These are phyloP conservation scores for Mizuhopecten yessoensis DNA, from an alignment of 1,140 invertebrate genomes.

Conservation along the genomic window DNA sequence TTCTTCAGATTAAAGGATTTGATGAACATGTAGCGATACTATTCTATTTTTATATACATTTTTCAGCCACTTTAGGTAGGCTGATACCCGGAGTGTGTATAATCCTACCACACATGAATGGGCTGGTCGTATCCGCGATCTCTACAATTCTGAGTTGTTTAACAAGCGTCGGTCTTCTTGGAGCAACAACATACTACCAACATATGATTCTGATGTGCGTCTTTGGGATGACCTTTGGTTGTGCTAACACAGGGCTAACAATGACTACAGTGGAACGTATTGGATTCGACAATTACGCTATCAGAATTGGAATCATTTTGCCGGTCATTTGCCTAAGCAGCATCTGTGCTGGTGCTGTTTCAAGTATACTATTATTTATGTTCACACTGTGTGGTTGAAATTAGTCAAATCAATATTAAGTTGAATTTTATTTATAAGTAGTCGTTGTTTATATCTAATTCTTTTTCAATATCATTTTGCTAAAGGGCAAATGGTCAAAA, in stretches of 20 bases:
- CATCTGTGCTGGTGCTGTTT: neutral
- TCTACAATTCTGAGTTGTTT: neutral
- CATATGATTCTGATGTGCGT: neutral
- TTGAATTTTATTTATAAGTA: no score
- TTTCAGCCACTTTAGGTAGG: neutral
- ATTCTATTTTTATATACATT: conserved; percentile 3
- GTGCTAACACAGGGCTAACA: neutral
- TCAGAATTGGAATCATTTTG: neutral
- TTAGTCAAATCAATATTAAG: no score
- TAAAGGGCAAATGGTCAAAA: no score
- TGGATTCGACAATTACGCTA: neutral
- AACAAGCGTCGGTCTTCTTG: neutral
- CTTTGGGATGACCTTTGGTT: neutral
- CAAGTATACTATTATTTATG: no score
- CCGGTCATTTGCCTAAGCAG: neutral
- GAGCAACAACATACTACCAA: neutral
- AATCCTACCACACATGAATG: neutral
- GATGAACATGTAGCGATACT: neutral
- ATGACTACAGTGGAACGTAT: neutral
- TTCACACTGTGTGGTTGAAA: no score
- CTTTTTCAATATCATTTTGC: no score
- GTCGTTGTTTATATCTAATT: no score
- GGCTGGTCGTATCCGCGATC: neutral
- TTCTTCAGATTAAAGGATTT: neutral
- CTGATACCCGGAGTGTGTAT: neutral